phyloP scores from a whole-genome alignment of 2,888 invertebrate species.

The Epinotia bilunana region DNA sequence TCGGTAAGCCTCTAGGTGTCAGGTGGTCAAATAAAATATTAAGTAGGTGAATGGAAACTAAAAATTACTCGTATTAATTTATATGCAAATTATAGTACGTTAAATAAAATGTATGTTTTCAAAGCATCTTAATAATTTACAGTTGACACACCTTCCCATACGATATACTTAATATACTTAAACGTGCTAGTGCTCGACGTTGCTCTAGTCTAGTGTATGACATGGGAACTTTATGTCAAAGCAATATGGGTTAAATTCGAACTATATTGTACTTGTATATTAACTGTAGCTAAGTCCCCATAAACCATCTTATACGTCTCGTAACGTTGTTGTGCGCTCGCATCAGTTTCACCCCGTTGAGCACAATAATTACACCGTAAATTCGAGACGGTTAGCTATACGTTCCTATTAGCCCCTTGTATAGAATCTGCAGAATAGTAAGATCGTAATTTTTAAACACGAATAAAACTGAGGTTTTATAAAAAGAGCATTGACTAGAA shows the following conservation, averaged over 20 bases:
- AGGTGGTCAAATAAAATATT: too few relatives aligned
- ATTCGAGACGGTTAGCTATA: slow-evolving; percentile 15
- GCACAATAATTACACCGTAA: slow-evolving; percentile 32
- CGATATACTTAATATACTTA: too few relatives aligned
- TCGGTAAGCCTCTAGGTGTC: background rate
- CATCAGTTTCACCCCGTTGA: slow-evolving; percentile 21
- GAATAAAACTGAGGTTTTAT: background rate
- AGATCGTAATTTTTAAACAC: background rate
- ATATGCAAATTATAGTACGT: too few relatives aligned
- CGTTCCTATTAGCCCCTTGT: slow-evolving; percentile 9
- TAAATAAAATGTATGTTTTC: too few relatives aligned
- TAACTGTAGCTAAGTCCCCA: slow-evolving; percentile 3
- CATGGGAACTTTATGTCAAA: too few relatives aligned
- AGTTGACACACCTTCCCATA: too few relatives aligned
- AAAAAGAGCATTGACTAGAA: background rate
- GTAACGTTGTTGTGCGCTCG: slow-evolving; percentile 25
- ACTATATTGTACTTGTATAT: background rate
- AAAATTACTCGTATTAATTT: too few relatives aligned
- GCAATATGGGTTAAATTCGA: too few relatives aligned
- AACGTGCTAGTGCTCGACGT: too few relatives aligned
- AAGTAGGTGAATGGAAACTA: too few relatives aligned
- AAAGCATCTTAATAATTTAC: too few relatives aligned
- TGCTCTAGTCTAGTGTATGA: too few relatives aligned
- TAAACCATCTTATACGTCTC: slow-evolving; percentile 30
- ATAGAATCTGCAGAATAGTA: background rate